A percentile compares a stretch with the other conserved stretches of the same genome.
Conservation (phyloP, 2,888 invertebrate genomes). For the Euclidia mi region DNA sequence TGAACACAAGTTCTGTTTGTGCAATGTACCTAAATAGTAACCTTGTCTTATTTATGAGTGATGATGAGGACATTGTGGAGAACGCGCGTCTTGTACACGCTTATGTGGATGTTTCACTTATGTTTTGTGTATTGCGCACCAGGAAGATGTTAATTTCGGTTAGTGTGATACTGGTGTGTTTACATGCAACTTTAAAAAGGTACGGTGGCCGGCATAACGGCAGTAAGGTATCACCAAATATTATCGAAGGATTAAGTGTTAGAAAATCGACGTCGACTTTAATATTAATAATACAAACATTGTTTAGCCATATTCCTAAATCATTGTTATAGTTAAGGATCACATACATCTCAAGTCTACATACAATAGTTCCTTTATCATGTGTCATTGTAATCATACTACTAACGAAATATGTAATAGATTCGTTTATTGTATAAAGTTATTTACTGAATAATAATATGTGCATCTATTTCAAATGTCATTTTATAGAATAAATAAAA, state of each 20-base stretch:
- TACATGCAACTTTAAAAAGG: constrained; percentile 5
- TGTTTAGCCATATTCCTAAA: constrained; percentile 83
- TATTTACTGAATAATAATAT: constrained; percentile 86
- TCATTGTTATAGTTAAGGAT: constrained; percentile 68
- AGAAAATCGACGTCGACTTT: constrained; percentile 72
- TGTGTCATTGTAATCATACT: constrained; percentile 88
- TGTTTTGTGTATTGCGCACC: constrained; percentile 40
- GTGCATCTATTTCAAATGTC: constrained; percentile 88
- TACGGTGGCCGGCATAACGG: neutral
- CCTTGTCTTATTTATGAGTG: constrained; percentile 62
- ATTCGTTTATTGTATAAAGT: constrained; percentile 84
- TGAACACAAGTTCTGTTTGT: constrained; percentile 66
- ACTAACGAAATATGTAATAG: constrained; percentile 81
- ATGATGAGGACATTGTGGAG: constrained; percentile 47
- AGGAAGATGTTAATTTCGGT: constrained; percentile 31
- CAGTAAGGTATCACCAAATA: constrained; percentile 77
- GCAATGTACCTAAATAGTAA: constrained; percentile 77
- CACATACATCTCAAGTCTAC: constrained; percentile 85
- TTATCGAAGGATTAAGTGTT: constrained; percentile 71
- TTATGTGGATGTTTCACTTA: constrained; percentile 48
- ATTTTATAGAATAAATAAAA: constrained; percentile 88
- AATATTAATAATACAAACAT: constrained; percentile 66
- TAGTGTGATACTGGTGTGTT: constrained; percentile 36
- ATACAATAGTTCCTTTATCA: constrained; percentile 89
- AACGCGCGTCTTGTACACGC: constrained; percentile 42